Percentiles rank a stretch among this genome's conserved stretches.
Evolutionary conservation across 2,888 invertebrate species (phyloP).

Genomic region (Thelaira solivaga): DNA sequence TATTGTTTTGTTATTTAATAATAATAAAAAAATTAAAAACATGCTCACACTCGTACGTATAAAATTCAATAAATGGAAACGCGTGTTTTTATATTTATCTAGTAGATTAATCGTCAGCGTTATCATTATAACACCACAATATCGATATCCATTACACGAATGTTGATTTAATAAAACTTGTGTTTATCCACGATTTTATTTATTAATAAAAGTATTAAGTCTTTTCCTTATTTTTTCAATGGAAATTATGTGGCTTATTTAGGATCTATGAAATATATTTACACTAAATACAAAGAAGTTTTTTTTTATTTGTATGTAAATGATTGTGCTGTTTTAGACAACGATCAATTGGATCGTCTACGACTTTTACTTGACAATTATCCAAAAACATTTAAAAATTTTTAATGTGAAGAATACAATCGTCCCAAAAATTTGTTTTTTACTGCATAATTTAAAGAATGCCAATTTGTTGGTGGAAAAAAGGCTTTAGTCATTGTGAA

Average conservation of each 20-base stretch:
- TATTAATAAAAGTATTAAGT: not conserved
- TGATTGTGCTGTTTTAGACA: too few relatives aligned
- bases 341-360: too few relatives aligned
- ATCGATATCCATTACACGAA: conserved; percentile 55
- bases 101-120: conserved; percentile 52
- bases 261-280: not conserved
- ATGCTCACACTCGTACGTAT: too few relatives aligned
- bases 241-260: not conserved
- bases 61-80: conserved; percentile 24
- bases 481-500: too few relatives aligned
- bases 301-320: too few relatives aligned
- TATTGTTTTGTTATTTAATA: not conserved
- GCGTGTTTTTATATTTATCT: conserved; percentile 58
- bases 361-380: too few relatives aligned
- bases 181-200: conserved; percentile 7
- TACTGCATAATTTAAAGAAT: too few relatives aligned
- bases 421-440: too few relatives aligned
- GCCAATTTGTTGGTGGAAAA: too few relatives aligned
- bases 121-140: not conserved
- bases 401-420: too few relatives aligned
- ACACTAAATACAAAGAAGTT: not conserved
- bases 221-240: too few relatives aligned
- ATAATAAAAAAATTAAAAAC: conserved; percentile 1
- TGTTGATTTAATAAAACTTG: conserved; percentile 29
- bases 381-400: too few relatives aligned